Evolutionary conservation across 2,113 vertebrate genomes (phyloP).

Genomic region (Phyllostomus discolor): DNA sequence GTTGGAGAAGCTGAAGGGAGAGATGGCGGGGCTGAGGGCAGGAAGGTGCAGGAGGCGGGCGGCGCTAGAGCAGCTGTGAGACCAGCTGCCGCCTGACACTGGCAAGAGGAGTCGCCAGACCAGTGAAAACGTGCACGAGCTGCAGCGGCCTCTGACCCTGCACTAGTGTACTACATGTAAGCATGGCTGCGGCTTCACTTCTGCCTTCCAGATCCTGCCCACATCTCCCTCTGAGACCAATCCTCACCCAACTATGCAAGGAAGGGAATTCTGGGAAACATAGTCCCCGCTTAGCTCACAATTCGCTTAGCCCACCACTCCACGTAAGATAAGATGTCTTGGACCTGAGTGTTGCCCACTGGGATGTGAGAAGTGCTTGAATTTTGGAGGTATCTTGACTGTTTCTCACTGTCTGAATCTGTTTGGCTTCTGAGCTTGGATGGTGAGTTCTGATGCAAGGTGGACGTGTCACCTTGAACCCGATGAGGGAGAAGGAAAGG

Average conservation of each 20-base stretch:
- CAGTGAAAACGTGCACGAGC: too few species aligned
- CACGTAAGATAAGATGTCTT: not conserved
- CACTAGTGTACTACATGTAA: too few species aligned
- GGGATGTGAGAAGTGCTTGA: not conserved
- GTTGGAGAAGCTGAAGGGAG: too few species aligned
- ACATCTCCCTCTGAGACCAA: not conserved
- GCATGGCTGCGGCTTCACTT: too few species aligned
- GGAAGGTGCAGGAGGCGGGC: too few species aligned
- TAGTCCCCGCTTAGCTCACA: not conserved
- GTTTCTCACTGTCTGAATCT: not conserved
- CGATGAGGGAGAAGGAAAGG: not conserved
- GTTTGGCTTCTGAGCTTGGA: not conserved
- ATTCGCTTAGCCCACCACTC: not conserved
- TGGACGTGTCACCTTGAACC: not conserved
- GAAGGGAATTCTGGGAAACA: not conserved
- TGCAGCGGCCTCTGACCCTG: too few species aligned
- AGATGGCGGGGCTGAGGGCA: too few species aligned
- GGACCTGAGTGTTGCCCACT: not conserved
- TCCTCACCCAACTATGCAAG: not conserved
- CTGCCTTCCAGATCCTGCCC: not conserved
- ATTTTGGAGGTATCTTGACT: not conserved
- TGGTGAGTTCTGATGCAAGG: not conserved
- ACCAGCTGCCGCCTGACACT: too few species aligned
- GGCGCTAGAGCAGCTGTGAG: too few species aligned
- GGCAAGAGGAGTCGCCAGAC: too few species aligned